These are phyloP conservation scores for Rhyzopertha dominica DNA, from an alignment of 1,140 invertebrate species.

Conservation along the genomic window DNA sequence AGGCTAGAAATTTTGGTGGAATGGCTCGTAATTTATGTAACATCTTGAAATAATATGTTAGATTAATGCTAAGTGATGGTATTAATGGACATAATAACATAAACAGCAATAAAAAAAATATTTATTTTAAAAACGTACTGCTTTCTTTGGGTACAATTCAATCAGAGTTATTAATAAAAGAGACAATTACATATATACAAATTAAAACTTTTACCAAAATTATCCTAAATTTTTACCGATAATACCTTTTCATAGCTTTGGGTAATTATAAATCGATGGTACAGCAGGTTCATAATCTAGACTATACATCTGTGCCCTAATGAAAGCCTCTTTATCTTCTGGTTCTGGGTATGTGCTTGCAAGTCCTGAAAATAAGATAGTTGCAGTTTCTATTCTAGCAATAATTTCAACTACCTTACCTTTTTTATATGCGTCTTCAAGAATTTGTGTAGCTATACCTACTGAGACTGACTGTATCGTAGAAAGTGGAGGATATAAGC, in stretches of 20 bases:
- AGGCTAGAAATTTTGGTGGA: too few relatives aligned
- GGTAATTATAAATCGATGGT: conserved; percentile 64
- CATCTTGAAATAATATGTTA: too few relatives aligned
- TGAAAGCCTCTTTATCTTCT: conserved; percentile 65
- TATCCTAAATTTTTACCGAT: too few relatives aligned
- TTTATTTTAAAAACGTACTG: too few relatives aligned
- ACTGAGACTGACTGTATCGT: conserved; percentile 85
- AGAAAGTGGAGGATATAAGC: conserved; percentile 90
- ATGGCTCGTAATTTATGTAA: too few relatives aligned
- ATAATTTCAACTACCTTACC: conserved; percentile 49
- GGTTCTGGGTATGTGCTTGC: conserved; percentile 76
- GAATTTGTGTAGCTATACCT: conserved; percentile 78
- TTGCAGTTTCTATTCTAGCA: conserved; percentile 5
- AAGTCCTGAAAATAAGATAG: conserved; percentile 52
- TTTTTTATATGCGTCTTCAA: conserved; percentile 83
- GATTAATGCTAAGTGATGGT: too few relatives aligned
- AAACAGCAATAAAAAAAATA: too few relatives aligned
- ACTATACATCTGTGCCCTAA: conserved; percentile 78
- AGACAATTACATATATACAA: too few relatives aligned
- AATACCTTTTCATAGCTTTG: conserved; percentile 47
- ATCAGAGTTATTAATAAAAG: too few relatives aligned
- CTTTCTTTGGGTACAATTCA: too few relatives aligned
- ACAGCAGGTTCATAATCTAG: conserved; percentile 63
- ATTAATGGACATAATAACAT: too few relatives aligned
- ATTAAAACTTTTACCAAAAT: too few relatives aligned